Evolutionary conservation across 2,797 vertebrate genomes (phyloP).

Genomic region (Sebastes cheni): DNA sequence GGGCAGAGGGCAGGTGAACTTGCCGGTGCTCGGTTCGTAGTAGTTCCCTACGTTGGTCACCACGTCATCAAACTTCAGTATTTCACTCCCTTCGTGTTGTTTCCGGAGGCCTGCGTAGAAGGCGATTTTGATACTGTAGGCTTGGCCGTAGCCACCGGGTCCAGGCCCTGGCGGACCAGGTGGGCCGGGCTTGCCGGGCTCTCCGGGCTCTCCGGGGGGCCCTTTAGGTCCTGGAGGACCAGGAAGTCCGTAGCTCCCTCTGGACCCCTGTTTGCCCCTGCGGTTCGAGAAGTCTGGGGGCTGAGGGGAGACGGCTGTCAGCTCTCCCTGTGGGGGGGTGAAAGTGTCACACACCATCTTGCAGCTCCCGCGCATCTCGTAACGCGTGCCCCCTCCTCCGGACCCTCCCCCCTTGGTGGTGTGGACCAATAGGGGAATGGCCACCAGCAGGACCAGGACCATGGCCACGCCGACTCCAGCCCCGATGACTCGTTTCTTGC

Average conservation of each 20-base stretch:
- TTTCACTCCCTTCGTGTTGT: slow-evolving; percentile 89
- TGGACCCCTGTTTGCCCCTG: slow-evolving; percentile 85
- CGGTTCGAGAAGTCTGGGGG: slow-evolving; percentile 84
- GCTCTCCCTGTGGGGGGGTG: slow-evolving; percentile 81
- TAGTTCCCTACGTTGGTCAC: slow-evolving; percentile 95
- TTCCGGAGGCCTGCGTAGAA: slow-evolving; percentile 92
- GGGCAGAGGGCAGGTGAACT: slow-evolving; percentile 92
- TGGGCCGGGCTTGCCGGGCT: slow-evolving; percentile 87
- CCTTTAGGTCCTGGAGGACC: slow-evolving; percentile 88
- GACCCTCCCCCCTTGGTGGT: slow-evolving; percentile 90
- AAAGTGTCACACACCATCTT: slow-evolving; percentile 94
- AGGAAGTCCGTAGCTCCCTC: slow-evolving; percentile 86
- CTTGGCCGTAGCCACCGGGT: slow-evolving; percentile 85
- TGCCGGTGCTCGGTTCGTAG: slow-evolving; percentile 92
- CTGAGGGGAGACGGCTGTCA: slow-evolving; percentile 81
- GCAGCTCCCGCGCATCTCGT: slow-evolving; percentile 95
- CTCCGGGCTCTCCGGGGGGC: slow-evolving; percentile 86
- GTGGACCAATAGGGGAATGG: slow-evolving; percentile 96
- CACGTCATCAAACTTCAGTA: slow-evolving; percentile 93
- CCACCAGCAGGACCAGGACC: slow-evolving; percentile 94
- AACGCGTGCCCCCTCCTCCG: slow-evolving; percentile 86
- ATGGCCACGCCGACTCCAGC: slow-evolving; percentile 96
- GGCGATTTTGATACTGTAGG: slow-evolving; percentile 91
- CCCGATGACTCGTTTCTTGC: slow-evolving; percentile 93
- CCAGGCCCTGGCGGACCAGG: slow-evolving; percentile 86